phyloP scores from a whole-genome alignment of 2,113 vertebrate genomes.

The Eulemur macaco region DNA sequence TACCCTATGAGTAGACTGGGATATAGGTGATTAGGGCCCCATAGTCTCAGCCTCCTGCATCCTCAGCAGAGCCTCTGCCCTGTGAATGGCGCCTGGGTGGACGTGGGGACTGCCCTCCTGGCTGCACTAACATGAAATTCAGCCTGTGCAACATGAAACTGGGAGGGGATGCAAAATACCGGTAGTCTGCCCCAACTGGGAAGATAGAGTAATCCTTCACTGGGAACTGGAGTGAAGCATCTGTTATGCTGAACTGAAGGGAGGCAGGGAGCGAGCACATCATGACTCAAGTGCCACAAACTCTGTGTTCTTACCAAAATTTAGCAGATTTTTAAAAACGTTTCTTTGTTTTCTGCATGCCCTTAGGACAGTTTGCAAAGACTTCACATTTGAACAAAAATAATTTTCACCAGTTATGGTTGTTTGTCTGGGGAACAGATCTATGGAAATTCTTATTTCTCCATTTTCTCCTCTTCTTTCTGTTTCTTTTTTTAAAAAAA shows the following conservation, averaged over 20 bases:
- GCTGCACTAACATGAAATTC: not conserved
- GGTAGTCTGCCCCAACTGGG: not conserved
- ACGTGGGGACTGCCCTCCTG: not conserved
- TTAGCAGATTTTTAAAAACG: not conserved
- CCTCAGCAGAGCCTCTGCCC: not conserved
- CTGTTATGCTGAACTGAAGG: not conserved
- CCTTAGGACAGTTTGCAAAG: not conserved
- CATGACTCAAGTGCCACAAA: not conserved
- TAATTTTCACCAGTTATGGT: not conserved
- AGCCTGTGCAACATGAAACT: not conserved
- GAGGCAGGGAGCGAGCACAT: not conserved
- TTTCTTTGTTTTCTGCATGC: not conserved
- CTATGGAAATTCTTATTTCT: not conserved
- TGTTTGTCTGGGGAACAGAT: not conserved
- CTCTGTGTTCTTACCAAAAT: conserved; percentile 19
- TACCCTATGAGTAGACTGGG: not conserved
- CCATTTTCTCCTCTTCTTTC: not conserved
- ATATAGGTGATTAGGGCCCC: not conserved
- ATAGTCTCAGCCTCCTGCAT: not conserved
- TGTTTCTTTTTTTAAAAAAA: not conserved
- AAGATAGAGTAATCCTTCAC: not conserved
- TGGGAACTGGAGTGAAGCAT: not conserved
- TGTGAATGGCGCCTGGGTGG: not conserved
- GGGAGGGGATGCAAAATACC: not conserved
- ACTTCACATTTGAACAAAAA: not conserved